phyloP scores from a whole-genome alignment of 1,140 invertebrate genomes.

The Drosophila neocordata region DNA sequence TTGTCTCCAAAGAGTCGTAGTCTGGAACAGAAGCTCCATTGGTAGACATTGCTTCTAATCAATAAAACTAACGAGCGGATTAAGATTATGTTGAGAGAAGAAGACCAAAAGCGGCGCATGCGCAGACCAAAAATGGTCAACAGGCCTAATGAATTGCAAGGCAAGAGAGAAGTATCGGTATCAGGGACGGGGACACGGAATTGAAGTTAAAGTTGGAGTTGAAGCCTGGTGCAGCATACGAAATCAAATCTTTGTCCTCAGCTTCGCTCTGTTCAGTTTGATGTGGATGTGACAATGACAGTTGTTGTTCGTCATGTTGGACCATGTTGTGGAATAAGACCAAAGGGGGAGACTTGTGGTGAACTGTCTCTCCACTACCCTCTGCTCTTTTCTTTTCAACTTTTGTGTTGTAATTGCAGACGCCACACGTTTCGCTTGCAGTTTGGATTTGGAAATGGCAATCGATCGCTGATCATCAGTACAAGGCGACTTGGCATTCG shows the following conservation, averaged over 20 bases:
- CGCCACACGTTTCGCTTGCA: slow-evolving; percentile 80
- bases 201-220: slow-evolving; percentile 8
- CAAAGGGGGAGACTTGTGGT: not conserved
- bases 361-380: slow-evolving; percentile 10
- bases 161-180: not conserved
- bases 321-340: slow-evolving; percentile 45
- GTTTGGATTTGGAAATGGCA: slow-evolving; percentile 79
- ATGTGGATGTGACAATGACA: slow-evolving; percentile 77
- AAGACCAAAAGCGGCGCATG: slow-evolving; percentile 75
- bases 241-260: slow-evolving; percentile 47
- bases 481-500: slow-evolving; percentile 70
- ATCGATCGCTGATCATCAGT: slow-evolving; percentile 69
- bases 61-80: slow-evolving; percentile 81
- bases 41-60: slow-evolving; percentile 69
- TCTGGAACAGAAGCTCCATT: slow-evolving; percentile 33
- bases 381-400: slow-evolving; percentile 30
- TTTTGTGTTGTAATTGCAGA: slow-evolving; percentile 81
- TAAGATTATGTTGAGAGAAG: slow-evolving; percentile 74
- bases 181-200: too few species aligned
- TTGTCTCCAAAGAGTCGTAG: slow-evolving; percentile 75
- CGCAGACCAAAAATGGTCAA: slow-evolving; percentile 74
- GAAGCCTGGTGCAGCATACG: slow-evolving; percentile 52
- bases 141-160: slow-evolving; percentile 76
- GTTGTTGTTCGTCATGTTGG: slow-evolving; percentile 82
- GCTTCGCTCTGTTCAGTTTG: slow-evolving; percentile 14